A percentile compares a stretch with the other conserved stretches of the same genome.
phyloP scores from a whole-genome alignment of 2,113 vertebrate genomes.

The Pavo muticus region DNA sequence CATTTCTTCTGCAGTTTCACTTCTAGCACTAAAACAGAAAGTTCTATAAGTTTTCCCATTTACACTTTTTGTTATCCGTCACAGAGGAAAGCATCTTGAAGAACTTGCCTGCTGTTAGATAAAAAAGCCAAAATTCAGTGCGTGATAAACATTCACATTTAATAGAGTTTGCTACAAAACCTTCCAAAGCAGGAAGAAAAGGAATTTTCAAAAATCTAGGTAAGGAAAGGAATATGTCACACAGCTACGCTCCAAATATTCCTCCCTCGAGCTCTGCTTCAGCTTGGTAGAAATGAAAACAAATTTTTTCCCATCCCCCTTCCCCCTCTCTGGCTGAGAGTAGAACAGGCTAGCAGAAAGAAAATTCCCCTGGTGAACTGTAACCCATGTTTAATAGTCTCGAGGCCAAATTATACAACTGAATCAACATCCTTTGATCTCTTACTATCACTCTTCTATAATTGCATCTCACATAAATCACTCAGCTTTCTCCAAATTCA shows the following conservation, averaged over 20 bases:
- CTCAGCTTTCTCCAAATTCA: background rate
- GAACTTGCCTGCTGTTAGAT: background rate
- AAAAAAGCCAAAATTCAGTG: background rate
- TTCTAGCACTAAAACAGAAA: background rate
- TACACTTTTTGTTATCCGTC: background rate
- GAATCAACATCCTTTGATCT: slow-evolving; percentile 47
- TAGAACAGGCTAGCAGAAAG: slow-evolving; percentile 12
- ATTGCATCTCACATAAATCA: background rate
- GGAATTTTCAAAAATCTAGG: background rate
- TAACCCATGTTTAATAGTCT: slow-evolving; percentile 5
- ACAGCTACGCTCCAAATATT: background rate
- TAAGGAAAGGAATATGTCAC: background rate
- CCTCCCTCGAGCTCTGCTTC: background rate
- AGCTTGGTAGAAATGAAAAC: background rate
- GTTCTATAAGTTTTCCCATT: background rate
- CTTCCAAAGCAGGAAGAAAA: background rate
- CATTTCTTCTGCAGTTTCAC: background rate
- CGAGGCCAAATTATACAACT: slow-evolving; percentile 37
- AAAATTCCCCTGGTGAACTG: background rate
- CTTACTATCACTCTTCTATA: slow-evolving; percentile 12
- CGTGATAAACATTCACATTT: background rate
- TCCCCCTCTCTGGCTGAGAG: background rate
- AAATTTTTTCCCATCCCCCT: background rate
- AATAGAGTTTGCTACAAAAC: background rate
- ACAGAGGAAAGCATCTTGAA: background rate